Evolutionary conservation across 2,797 vertebrate species (phyloP), one percentile per base, ranked within the genome.

Genomic region (Loriculus beryllinus): DNA sequence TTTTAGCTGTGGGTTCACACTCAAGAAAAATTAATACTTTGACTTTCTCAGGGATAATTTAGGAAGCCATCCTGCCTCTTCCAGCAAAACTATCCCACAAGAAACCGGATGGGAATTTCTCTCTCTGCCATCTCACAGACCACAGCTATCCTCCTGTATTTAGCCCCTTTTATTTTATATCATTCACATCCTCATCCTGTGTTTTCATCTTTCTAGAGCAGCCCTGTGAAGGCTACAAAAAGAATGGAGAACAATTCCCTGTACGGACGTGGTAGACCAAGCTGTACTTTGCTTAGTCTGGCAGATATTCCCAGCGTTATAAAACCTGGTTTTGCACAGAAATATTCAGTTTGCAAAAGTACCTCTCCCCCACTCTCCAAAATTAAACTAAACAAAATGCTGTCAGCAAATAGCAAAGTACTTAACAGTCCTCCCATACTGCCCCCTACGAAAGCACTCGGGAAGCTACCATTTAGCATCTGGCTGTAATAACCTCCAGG

Each of bases 71-170:
- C 62, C 76, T 39, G 62, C 25, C 52, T 83, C 74, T 68, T 82
- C 54, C 82, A 94, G 57, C 57, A 78, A 35, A 85, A 93, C 28
- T 86, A 89, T 93, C 95, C 95, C 86, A 93, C 0, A 45, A 91
- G 94, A 92, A 94, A 89, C 76, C n/a, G 18, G 71, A 92, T 78
- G 65, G 57, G 79, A 92, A 71, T 76, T 85, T 56, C 78, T 51
- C 52, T 70, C 47, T 82, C 74, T 86, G 63, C 35, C 59, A 59
- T 82, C 59, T 81, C 84, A 83, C 31, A 93, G 54, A 91, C 84
- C 92, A 76, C 86, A 93, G 76, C 35, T 90, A 85, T 74, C 78
- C 57, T 59, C 68, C 76, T 57, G 49, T 42, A 60, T 63, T 79
- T 68, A 68, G 29, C 16, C 16, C 19, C 33, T 80, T 82, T 77